Evolutionary conservation across 2,888 invertebrate genomes (phyloP), one percentile per base, ranked within the genome.

Genomic region (Meiosimyza platycephala): DNA sequence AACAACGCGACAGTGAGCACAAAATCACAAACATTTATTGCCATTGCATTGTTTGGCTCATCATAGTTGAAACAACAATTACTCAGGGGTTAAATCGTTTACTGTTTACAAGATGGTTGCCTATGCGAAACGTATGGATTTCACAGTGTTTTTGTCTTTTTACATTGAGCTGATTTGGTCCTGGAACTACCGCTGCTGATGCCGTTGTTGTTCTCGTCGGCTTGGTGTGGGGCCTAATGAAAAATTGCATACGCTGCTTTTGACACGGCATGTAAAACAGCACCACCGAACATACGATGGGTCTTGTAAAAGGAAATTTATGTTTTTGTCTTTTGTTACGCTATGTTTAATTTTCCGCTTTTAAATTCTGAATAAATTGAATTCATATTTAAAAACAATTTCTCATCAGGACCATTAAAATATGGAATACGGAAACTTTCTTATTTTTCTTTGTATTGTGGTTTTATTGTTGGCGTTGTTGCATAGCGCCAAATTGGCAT

Each of bases 301-400:
- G 62, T 77, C 76, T 76, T 75, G 72, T 73, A 77, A 80, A 81
- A 79, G 76, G 76, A 78, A 80, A 79, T 79, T 79, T 75, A 75
- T 83, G 81, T 73, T 75, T 79, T 75, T 55, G 40, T 18, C 55
- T 75, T 79, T 79, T 67, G 78, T 66, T 71, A 78, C 74, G 80
- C 72, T 76, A 72, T 75, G 74, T 71, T 74, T 65, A 74, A 74
- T 74, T 72, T 74, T 68, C 71, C 68, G 72, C 50, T 65, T 72
- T 72, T 74, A 72, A 63, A 69, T 69, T 74, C 72, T 57, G 59
- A 74, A 68, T 72, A 69, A 74, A 74, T 74, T 72, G 68, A 72
- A 68, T 63, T 72, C 28, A 62, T 63, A 72, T 72, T 70, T n/a
- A 16, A 69, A 69, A 69, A 60, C 57, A 50, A 59, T 69, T 51